Conservation (phyloP, 2,888 invertebrate species). For the Drosophila nr. medialis region DNA sequence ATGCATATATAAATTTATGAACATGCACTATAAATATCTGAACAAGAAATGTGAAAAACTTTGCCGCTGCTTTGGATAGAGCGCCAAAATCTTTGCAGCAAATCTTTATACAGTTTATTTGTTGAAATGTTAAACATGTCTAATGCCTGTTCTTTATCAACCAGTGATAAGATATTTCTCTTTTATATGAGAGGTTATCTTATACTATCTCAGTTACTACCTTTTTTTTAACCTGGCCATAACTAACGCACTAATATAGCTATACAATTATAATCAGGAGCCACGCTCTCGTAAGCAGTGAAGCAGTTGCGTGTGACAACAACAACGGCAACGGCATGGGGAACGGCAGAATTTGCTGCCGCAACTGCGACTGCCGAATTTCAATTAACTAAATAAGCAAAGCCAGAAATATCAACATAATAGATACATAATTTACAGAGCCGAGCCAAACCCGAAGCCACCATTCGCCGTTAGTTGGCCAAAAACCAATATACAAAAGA, state of each 20-base stretch:
- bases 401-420: slow-evolving; percentile 52
- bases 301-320: slow-evolving; percentile 17
- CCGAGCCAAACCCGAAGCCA: slow-evolving; percentile 11
- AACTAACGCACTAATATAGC: slow-evolving; percentile 12
- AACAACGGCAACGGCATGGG: slow-evolving; percentile 22
- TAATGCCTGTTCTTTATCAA: background rate
- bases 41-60: slow-evolving; percentile 25
- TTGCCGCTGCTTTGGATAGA: slow-evolving; percentile 6
- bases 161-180: background rate
- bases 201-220: slow-evolving; percentile 26
- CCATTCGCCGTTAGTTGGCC: slow-evolving; percentile 28
- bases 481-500: background rate
- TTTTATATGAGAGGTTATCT: slow-evolving; percentile 28
- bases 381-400: slow-evolving; percentile 77
- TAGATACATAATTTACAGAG: slow-evolving; percentile 39
- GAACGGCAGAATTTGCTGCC: slow-evolving; percentile 13
- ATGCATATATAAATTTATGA: slow-evolving; percentile 12
- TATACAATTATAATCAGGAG: slow-evolving; percentile 8
- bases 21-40: slow-evolving; percentile 13
- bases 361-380: slow-evolving; percentile 59
- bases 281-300: slow-evolving; percentile 20
- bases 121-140: slow-evolving; percentile 5
- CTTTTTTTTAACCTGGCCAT: slow-evolving; percentile 20
- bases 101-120: background rate
- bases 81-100: background rate